Percentiles rank a stretch among this genome's conserved stretches.
Evolutionary conservation across 2,113 vertebrate species (phyloP).

Genomic region (Petrocephalus microphthalmus): DNA sequence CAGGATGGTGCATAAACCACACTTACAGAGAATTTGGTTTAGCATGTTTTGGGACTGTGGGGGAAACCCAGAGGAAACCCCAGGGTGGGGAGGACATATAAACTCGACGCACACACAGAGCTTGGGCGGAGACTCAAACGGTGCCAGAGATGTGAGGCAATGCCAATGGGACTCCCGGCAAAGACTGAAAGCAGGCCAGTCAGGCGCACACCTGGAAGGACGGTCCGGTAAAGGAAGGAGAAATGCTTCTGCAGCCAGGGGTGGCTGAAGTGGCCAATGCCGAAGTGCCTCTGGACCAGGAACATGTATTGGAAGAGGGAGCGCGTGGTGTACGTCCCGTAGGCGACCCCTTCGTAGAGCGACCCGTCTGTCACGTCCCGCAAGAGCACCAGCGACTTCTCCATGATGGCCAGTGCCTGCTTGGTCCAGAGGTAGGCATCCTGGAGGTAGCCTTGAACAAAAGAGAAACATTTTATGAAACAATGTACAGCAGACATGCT

Average conservation of each 20-base stretch:
- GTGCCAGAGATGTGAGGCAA: background rate
- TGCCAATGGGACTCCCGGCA: too few species aligned
- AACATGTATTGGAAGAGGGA: conserved; percentile 96
- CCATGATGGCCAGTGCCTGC: conserved; percentile 90
- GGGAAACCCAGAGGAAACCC: too few species aligned
- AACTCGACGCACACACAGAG: background rate
- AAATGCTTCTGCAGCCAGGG: conserved; percentile 95
- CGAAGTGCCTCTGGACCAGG: conserved; percentile 89
- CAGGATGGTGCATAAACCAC: background rate
- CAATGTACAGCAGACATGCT: background rate
- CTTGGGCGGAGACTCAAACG: background rate
- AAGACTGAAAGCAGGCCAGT: too few species aligned
- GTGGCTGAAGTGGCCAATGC: conserved; percentile 85
- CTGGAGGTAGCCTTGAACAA: conserved; percentile 81
- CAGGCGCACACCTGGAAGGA: conserved; percentile 81
- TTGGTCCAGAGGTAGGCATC: conserved; percentile 96
- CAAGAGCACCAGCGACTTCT: conserved; percentile 87
- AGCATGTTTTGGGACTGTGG: too few species aligned
- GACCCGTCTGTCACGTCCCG: conserved; percentile 88
- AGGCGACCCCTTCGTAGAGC: conserved; percentile 92
- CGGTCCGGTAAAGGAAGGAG: conserved; percentile 90
- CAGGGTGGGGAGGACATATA: background rate
- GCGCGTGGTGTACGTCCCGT: conserved; percentile 91
- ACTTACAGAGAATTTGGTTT: background rate
- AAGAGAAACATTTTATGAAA: background rate